Base-by-base conservation (phyloP, 1,140 invertebrate species). In the Listronotus oregonensis region DNA sequence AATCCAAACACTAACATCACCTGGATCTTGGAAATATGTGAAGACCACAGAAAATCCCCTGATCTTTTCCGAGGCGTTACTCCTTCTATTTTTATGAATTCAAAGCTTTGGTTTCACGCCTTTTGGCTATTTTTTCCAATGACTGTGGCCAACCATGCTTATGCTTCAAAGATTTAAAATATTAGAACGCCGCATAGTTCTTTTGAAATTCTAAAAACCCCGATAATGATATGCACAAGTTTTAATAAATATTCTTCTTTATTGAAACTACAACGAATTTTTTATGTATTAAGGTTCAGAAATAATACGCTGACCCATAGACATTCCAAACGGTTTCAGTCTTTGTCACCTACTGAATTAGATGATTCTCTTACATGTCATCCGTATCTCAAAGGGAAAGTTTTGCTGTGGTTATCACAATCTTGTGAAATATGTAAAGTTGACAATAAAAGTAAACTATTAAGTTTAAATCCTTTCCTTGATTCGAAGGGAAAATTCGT, bases 21-120 rank as follows among this genome's bases (percentile, higher is more conserved):
- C 17, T 31, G 15, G 39, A 12, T 70, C 75, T 9, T 79, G 77
- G 78, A 32, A 71, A 27, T 66, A 78, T 42, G 68, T 78, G 4
- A 49, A 63, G 0, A 64, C 70, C 6, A 50, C 54, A 18, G n/a
- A 65, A 12, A 78, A 77, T 60, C 67, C 68, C 9, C 76, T 8
- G 76, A 78, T 67, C 21, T 66, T 12, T 73, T 69, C n/a, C 64
- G 71, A 10, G 71, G 71, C 14, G 40, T 66, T 21, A n/a, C 55
- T 9, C 49, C 60, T 9, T 49, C 57, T 10, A 32, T 68, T 10
- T 55, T 81, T 6, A 42, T 43, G 2, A 21, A 62, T 18, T 71
- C 56, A 55, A 11, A 43, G 7, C 58, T 80, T 27, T 81, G 79
- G 78, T 78, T 71, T 73, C 61, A 69, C 31, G 75, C 75, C 6